Conservation (phyloP, 2,888 invertebrate genomes). For the Yponomeuta evonymella region DNA sequence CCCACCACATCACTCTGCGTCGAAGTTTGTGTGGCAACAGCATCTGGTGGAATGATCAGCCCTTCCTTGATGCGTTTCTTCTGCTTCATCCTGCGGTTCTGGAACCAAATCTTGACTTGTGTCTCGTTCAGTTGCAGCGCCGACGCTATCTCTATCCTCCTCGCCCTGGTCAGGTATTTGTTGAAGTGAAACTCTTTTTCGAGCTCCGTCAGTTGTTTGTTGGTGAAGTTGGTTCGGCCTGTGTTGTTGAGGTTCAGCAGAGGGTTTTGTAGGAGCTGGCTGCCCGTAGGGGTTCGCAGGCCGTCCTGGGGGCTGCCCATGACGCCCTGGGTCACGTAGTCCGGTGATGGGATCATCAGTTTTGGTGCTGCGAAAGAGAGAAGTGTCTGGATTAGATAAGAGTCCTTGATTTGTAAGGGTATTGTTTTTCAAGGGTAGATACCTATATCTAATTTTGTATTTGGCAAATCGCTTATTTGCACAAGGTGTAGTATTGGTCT, state of each 20-base stretch:
- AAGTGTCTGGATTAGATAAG: background rate
- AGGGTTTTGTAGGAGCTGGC: conserved; percentile 64
- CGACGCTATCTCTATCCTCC: conserved; percentile 98
- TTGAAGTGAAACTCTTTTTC: conserved; percentile 99
- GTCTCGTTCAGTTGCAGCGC: conserved; percentile 97
- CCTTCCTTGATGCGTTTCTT: conserved; percentile 98
- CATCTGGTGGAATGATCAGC: conserved; percentile 77
- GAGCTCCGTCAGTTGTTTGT: conserved; percentile 98
- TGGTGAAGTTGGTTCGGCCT: conserved; percentile 98
- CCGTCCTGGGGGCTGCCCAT: conserved; percentile 68
- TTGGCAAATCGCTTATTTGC: no score
- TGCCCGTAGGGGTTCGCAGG: conserved; percentile 67
- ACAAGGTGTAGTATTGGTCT: no score
- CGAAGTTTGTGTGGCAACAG: conserved; percentile 61
- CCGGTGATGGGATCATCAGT: conserved; percentile 76
- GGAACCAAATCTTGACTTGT: conserved; percentile 99
- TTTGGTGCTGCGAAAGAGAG: conserved; percentile 77
- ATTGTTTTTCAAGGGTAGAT: no score
- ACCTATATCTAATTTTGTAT: no score
- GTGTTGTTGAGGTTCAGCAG: conserved; percentile 83
- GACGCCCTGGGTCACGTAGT: conserved; percentile 64
- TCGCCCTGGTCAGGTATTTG: conserved; percentile 97
- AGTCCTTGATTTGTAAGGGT: no score
- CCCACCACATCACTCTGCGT: conserved; percentile 59
- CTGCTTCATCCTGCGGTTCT: conserved; percentile 98